These are phyloP conservation scores for Philereme vetulata DNA, from an alignment of 2,888 invertebrate species.

Conservation along the genomic window DNA sequence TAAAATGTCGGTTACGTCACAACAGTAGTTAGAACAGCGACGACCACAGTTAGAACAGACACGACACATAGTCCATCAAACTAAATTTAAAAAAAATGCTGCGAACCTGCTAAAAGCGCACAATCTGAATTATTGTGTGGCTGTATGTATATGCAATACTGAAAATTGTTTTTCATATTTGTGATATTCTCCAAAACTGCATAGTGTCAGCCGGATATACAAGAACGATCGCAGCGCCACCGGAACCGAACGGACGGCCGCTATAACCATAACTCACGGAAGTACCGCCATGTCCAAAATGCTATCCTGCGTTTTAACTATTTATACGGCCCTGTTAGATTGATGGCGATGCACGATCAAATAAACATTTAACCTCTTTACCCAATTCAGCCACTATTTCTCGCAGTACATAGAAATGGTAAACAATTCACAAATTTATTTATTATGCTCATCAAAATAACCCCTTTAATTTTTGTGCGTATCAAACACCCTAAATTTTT, in stretches of 20 bases:
- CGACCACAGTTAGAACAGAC: no score
- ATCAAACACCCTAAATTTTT: no score
- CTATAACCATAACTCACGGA: slow-evolving; percentile 69
- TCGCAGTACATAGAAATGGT: no score
- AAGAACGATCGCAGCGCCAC: slow-evolving; percentile 49
- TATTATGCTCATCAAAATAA: no score
- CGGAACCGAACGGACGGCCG: slow-evolving; percentile 53
- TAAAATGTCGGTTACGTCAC: no score
- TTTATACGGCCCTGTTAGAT: slow-evolving; percentile 59
- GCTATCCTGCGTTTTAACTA: slow-evolving; percentile 62
- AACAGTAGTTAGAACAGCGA: no score
- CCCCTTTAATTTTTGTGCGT: no score
- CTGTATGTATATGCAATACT: background rate
- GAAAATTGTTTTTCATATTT: background rate
- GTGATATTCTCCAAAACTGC: slow-evolving; percentile 29
- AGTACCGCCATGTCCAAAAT: slow-evolving; percentile 54
- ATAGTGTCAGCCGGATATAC: slow-evolving; percentile 57
- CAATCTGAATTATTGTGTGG: background rate
- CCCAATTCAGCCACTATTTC: slow-evolving; percentile 5
- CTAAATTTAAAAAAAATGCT: background rate
- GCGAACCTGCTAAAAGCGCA: background rate
- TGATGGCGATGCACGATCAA: slow-evolving; percentile 59
- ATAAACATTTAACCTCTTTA: slow-evolving; percentile 40
- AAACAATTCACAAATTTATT: no score
- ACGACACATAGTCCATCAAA: no score